Base-by-base conservation (phyloP, 2,797 vertebrate species). In the Poecilia velifera region DNA sequence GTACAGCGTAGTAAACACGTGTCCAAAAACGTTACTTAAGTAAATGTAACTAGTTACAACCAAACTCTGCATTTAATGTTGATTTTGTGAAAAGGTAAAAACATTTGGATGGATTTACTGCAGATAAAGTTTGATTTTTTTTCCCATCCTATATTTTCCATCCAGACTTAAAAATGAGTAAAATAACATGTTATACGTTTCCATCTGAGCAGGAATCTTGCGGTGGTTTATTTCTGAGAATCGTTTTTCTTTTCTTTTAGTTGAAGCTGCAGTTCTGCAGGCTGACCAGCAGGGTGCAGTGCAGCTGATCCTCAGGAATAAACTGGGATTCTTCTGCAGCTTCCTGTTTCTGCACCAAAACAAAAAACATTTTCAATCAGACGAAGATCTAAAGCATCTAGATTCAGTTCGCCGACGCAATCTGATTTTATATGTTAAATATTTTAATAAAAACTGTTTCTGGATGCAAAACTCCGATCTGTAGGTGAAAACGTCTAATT, bases 271-370 rank as follows among this genome's bases (percentile, higher is more conserved):
- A 90, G 85, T 82, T 84, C 25, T 49, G 43, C n/a, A 0, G 1
- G 1, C 3, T 70, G 47, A 73, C 91, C 93, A 94, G 90, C 80
- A 91, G 92, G 88, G 88, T 91, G 86, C 85, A 72, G 47, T 79
- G 68, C 73, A 82, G 72, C 39, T 5, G 25, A 74, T 55, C n/a
- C n/a, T 57, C 62, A 12, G 22, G 73, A 41, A 51, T 43, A 51
- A 68, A 66, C 47, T 0, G 47, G 73, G 62, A 80, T 3, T 20
- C 6, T 14, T 46, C 14, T 64, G 57, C 14, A 41, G 45, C 14
- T 45, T 47, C 25, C 39, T 39, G 72, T 66, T 62, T 64, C 59
- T 62, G 59, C 28, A 18, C 28, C 31, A 8, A 34, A 16, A 36
- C 31, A 41, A 31, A 31, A 31, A 34, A 64, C 22, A 22, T 46